Percentiles rank a stretch among this genome's conserved stretches.
phyloP scores from a whole-genome alignment of 2,888 invertebrate genomes.

The Tethea ocularis region DNA sequence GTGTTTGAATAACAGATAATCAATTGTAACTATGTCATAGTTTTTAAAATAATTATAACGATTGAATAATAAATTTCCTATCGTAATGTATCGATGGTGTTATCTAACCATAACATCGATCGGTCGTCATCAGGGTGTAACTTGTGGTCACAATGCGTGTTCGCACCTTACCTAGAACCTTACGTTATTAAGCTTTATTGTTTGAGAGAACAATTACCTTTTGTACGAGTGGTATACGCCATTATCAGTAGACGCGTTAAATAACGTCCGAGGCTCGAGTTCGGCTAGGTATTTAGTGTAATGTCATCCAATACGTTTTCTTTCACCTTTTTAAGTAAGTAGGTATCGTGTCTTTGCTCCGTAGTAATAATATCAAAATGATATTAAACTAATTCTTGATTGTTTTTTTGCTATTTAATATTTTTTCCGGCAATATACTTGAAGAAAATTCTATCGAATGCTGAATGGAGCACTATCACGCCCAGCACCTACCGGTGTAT shows the following conservation, averaged over 20 bases:
- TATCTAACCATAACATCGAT: constrained; percentile 54
- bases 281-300: constrained; percentile 59
- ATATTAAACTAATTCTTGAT: background rate
- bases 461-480: no score
- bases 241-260: constrained; percentile 75
- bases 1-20: no score
- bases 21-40: background rate
- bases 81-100: constrained; percentile 28
- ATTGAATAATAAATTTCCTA: background rate
- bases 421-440: no score
- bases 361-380: background rate
- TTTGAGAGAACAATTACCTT: constrained; percentile 82
- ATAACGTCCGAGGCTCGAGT: constrained; percentile 69
- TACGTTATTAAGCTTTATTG: constrained; percentile 78
- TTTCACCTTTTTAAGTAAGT: constrained; percentile 57
- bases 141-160: constrained; percentile 51
- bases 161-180: constrained; percentile 73
- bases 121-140: constrained; percentile 48
- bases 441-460: no score
- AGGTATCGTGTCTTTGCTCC: constrained; percentile 62
- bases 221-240: constrained; percentile 73
- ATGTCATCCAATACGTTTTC: constrained; percentile 39
- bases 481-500: no score
- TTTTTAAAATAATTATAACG: background rate
- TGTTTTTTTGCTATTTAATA: no score